A percentile compares a stretch with the other conserved stretches of the same genome.
Evolutionary conservation across 2,797 vertebrate genomes (phyloP).

Genomic region (Phylloscopus collybita): DNA sequence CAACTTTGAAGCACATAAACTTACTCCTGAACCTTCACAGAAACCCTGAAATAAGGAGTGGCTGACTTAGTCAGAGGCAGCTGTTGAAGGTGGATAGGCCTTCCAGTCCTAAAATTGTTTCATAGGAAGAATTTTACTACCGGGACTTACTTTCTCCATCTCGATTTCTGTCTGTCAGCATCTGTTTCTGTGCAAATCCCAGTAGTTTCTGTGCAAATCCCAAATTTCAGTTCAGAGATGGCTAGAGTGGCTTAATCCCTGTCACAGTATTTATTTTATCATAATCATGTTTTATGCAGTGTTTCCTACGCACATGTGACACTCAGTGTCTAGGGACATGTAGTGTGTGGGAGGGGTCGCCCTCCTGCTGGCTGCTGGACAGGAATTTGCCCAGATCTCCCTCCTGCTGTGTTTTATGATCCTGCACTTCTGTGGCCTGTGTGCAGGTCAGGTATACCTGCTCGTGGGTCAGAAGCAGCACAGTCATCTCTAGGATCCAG

Average conservation of each 20-base stretch:
- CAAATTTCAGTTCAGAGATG: not conserved
- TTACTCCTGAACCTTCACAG: not conserved
- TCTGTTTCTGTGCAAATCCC: not conserved
- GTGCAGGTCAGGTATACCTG: not conserved
- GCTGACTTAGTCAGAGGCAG: not conserved
- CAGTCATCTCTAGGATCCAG: not conserved
- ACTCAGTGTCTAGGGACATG: not conserved
- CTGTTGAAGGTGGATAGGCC: not conserved
- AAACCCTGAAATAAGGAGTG: not conserved
- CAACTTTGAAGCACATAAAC: not conserved
- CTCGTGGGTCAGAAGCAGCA: not conserved
- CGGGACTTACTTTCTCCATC: not conserved
- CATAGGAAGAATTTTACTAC: not conserved
- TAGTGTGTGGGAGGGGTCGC: not conserved
- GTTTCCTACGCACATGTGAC: not conserved
- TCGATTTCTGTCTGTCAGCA: not conserved
- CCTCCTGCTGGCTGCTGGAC: not conserved
- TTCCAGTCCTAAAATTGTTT: not conserved
- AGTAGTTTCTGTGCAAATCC: not conserved
- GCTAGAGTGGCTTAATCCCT: not conserved
- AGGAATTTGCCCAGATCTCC: not conserved
- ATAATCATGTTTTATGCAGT: not conserved
- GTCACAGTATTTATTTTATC: not conserved
- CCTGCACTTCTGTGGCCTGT: not conserved
- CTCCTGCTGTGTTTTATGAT: not conserved